These are phyloP conservation scores for Andrena marginata DNA, from an alignment of 2,888 invertebrate genomes.

Conservation along the genomic window DNA sequence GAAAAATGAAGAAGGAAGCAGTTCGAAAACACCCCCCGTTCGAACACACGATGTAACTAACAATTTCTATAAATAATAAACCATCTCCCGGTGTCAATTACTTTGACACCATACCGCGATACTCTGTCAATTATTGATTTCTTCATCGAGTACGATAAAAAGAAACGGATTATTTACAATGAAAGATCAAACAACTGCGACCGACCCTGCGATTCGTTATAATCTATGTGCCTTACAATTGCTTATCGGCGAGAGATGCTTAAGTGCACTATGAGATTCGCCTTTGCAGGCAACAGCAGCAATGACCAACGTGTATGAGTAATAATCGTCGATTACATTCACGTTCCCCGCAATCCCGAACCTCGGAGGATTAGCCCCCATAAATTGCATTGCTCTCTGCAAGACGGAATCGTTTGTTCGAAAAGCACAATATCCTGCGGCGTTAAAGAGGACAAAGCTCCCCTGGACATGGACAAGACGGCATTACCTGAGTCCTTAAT, in stretches of 20 bases:
- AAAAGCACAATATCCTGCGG: constrained; percentile 23
- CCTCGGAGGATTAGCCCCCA: not conserved
- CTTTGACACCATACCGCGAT: not conserved
- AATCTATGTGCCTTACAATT: constrained; percentile 58
- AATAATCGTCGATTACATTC: constrained; percentile 3
- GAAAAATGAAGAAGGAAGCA: not conserved
- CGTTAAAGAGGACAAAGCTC: constrained; percentile 36
- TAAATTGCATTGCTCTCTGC: constrained; percentile 20
- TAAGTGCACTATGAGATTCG: constrained; percentile 66
- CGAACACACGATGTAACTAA: not conserved
- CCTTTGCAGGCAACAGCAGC: constrained; percentile 52
- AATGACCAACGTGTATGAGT: constrained; percentile 67
- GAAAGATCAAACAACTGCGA: constrained; percentile 7
- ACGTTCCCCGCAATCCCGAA: constrained; percentile 1
- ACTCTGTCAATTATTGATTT: not conserved
- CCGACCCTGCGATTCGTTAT: constrained; percentile 61
- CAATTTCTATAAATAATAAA: not conserved
- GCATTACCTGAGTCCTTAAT: constrained; percentile 74
- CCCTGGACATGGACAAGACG: constrained; percentile 37
- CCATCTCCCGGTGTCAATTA: not conserved
- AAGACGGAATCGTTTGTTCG: constrained; percentile 42
- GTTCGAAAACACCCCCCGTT: not conserved
- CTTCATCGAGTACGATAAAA: not conserved
- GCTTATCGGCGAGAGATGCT: constrained; percentile 59
- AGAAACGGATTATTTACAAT: not conserved